A percentile compares a stretch with the other conserved stretches of the same genome.
phyloP scores from a whole-genome alignment of 2,888 invertebrate species.

The Epistrophe eligans region DNA sequence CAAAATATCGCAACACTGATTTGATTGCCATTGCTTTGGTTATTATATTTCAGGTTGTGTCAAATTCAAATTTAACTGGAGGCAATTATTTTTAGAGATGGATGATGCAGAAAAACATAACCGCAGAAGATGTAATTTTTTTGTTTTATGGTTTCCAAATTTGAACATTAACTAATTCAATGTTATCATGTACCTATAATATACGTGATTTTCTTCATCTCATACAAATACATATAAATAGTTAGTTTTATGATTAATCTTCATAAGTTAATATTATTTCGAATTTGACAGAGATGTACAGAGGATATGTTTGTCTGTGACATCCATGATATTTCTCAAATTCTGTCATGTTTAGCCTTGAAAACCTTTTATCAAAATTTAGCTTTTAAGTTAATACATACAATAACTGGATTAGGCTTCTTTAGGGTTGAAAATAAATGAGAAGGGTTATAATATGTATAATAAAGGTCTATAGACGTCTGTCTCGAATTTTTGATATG shows the following conservation, averaged over 20 bases:
- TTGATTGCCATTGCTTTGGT: not conserved
- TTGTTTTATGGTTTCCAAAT: not conserved
- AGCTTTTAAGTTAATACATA: not conserved
- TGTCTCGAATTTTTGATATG: not conserved
- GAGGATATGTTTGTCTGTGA: not conserved
- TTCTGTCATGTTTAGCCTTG: not conserved
- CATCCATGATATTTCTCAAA: not conserved
- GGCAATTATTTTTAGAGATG: not conserved
- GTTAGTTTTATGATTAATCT: not conserved
- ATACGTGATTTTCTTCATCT: not conserved
- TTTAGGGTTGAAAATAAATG: not conserved
- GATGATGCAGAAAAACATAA: not conserved
- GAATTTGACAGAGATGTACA: not conserved
- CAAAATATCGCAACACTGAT: slow-evolving; percentile 15
- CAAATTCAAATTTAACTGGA: not conserved
- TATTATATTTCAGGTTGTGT: slow-evolving; percentile 6
- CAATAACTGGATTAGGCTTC: not conserved
- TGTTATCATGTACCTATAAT: no score
- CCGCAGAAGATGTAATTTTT: not conserved
- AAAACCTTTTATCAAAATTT: not conserved
- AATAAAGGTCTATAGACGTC: not conserved
- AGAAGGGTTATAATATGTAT: not conserved
- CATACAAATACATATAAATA: not conserved
- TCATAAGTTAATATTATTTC: not conserved
- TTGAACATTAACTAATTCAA: not conserved